Evolutionary conservation across 2,797 vertebrate species (phyloP).

Genomic region (Delichon dasypus): DNA sequence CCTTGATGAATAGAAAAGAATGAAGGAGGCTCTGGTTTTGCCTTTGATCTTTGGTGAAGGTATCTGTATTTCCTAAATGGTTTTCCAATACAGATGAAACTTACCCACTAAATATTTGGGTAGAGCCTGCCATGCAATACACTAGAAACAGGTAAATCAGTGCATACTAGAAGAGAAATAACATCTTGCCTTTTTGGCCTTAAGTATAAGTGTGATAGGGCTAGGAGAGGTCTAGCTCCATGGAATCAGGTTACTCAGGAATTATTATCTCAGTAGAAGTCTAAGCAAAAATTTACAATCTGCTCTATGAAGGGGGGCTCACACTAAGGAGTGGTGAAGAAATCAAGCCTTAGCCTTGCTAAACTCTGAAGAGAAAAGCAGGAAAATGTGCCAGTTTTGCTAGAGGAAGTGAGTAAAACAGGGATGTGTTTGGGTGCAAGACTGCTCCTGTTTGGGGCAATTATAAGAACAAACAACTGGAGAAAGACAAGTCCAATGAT

Average conservation of each 20-base stretch:
- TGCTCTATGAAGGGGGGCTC: not conserved
- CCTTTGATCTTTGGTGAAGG: not conserved
- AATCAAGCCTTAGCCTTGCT: not conserved
- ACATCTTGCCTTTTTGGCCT: not conserved
- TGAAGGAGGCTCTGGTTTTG: not conserved
- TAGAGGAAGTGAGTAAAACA: not conserved
- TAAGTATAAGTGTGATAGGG: not conserved
- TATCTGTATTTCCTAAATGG: not conserved
- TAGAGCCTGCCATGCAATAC: not conserved
- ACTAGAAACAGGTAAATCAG: not conserved
- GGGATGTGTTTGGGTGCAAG: not conserved
- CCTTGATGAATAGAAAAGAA: not conserved
- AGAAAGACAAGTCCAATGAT: not conserved
- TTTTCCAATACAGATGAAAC: not conserved
- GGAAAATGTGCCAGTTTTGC: not conserved
- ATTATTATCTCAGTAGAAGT: not conserved
- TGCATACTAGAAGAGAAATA: not conserved
- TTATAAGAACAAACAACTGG: not conserved
- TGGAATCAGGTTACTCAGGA: not conserved
- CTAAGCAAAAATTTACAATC: not conserved
- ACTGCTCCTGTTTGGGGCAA: not conserved
- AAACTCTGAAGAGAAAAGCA: not conserved
- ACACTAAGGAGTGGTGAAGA: not conserved
- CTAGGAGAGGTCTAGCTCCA: not conserved
- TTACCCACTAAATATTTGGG: not conserved